Base-by-base conservation (phyloP, 2,113 vertebrate species). In the Balaenoptera acutorostrata region DNA sequence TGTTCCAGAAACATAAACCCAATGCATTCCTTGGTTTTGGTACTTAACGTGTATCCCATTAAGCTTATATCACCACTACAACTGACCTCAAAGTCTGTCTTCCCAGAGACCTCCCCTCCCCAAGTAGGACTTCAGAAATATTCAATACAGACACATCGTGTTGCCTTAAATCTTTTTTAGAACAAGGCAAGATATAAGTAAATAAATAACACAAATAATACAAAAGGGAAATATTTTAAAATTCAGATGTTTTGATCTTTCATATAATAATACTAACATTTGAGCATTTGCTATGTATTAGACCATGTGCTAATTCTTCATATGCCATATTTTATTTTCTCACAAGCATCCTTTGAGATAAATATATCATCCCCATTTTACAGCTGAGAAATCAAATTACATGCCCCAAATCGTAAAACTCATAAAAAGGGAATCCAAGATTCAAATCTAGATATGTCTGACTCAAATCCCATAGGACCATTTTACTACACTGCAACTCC, bases 91-190 rank as follows among this genome's bases (percentile, higher is more conserved):
- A 36, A 90, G 75, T 74, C 92, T 96, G 18, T 95, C 69, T 85
- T 87, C 77, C 93, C 74, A 95, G 71, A 88, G 63, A 88, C 31
- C 64, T 88, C 75, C 75, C 49, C 21, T 55, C 33, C 13, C n/a
- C n/a, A 81, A 44, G 64, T 25, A 95, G 84, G 84, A 55, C 44
- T 97, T 97, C 77, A 91, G 61, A 33, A 91, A 63, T 44, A 89
- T 18, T 97, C 85, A 89, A 91, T 66, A 75, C 17, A 93, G 72
- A 94, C 84, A 94, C 14, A 93, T 8, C 33, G 84, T 31, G 59
- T 63, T 93, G 69, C 81, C 33, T 93, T 95, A 88, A 78, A 87
- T 92, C 66, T 94, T 92, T 87, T 96, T 39, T 83, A 86, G 61
- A 97, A 93, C 59, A 96, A 95, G 69, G 33, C 41, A 95, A 92